Base-by-base conservation (phyloP, 2,113 vertebrate genomes). In the Odontophorus gujanensis region DNA sequence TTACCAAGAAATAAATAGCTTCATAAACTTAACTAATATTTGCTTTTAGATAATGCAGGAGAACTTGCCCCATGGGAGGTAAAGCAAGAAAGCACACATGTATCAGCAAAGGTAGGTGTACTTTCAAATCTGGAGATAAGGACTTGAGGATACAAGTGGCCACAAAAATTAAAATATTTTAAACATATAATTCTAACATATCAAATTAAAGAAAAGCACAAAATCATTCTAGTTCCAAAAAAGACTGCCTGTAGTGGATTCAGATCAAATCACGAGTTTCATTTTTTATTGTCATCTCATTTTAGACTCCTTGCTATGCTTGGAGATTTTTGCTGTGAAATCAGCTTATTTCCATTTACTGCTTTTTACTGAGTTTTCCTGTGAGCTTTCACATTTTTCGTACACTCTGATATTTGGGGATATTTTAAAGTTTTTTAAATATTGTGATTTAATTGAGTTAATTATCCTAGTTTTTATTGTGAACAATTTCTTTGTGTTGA, bases 11-110 rank as follows among this genome's bases (percentile, higher is more conserved):
- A 90, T 91, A 91, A 94, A 81, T 34, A 88, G 58, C 34, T 87
- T 81, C 73, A 88, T 95, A 97, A 95, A 94, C 73, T 68, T 68
- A 53, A 81, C 82, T 48, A 93, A 90, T 93, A 94, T 97, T 95
- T 96, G 87, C 83, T 78, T 91, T 93, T 83, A 86, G 93, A 90
- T 81, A 95, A n/a, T 66, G 68, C 32, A 68, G 82, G 26, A 84
- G n/a, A 91, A 38, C 73, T 93, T 85, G 77, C 1, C 50, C 38
- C 47, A 32, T 32, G 79, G 68, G 38, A 58, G 43, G 40, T 58
- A 68, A 75, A 83, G 76, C 17, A 43, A 82, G 40, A 91, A 91
- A 85, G 68, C 11, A 50, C 21, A 83, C 40, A 47, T 8, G 22
- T 2, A 22, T 22, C 16, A 42, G 42, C 25, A 51, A 79, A 75